phyloP scores from a whole-genome alignment of 2,797 vertebrate species.

The Cossypha niveicapilla region DNA sequence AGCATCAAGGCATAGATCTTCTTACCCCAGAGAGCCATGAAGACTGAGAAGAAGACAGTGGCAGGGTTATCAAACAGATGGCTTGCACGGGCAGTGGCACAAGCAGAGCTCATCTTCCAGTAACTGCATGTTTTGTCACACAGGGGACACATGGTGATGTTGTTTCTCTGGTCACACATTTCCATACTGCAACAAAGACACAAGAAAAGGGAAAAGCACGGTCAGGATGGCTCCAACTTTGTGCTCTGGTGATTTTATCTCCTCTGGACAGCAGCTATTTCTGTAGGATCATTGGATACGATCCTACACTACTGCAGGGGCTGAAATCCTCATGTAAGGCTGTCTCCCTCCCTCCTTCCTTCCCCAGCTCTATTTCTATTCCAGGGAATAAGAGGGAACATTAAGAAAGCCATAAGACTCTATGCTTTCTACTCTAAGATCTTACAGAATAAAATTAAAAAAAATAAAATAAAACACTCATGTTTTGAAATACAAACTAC shows the following conservation, averaged over 20 bases:
- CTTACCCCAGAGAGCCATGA: slow-evolving; percentile 98
- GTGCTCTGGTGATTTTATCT: background rate
- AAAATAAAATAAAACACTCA: background rate
- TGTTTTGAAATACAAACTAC: background rate
- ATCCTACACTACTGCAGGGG: background rate
- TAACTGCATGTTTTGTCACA: slow-evolving; percentile 93
- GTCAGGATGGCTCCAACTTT: background rate
- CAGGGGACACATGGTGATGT: slow-evolving; percentile 95
- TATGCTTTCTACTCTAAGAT: background rate
- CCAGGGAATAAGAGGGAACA: background rate
- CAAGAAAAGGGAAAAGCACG: background rate
- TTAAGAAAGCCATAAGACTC: background rate
- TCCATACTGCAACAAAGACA: slow-evolving; percentile 85
- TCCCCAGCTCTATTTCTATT: background rate
- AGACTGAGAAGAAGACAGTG: slow-evolving; percentile 97
- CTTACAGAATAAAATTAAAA: background rate
- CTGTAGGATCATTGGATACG: rapidly evolving
- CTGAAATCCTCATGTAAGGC: background rate
- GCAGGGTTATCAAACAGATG: slow-evolving; percentile 97
- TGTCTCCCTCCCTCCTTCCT: background rate
- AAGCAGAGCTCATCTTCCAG: slow-evolving; percentile 92
- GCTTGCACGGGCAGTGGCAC: slow-evolving; percentile 90
- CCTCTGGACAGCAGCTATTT: background rate
- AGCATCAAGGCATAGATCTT: background rate
- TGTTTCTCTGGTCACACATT: slow-evolving; percentile 89